A percentile compares a stretch with the other conserved stretches of the same genome.
Conservation (phyloP, 2,888 invertebrate species). For the Palloptera scutellata region DNA sequence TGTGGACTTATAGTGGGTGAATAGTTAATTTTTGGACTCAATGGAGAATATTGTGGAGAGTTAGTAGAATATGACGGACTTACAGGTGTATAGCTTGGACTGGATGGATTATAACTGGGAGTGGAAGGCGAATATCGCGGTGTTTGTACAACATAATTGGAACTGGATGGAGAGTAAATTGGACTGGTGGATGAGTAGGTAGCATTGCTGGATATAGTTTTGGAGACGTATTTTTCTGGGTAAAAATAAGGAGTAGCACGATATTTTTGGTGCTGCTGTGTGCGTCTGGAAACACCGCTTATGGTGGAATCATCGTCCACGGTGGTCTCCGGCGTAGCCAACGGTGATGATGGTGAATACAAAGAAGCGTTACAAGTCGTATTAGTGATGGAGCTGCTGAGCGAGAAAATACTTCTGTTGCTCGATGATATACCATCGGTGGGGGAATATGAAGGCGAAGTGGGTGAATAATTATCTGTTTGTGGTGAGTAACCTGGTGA, state of each 20-base stretch:
- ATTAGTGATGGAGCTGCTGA: constrained; percentile 25
- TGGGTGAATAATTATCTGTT: constrained; percentile 75
- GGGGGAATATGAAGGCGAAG: constrained; percentile 67
- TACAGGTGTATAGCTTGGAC: constrained; percentile 75
- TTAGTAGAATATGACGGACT: constrained; percentile 78
- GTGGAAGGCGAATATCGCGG: constrained; percentile 80
- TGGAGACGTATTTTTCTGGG: constrained; percentile 73
- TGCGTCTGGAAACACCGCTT: constrained; percentile 5
- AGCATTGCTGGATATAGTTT: constrained; percentile 66
- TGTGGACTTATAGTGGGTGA: constrained; percentile 65
- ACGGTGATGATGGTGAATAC: constrained; percentile 75
- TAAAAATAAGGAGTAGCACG: constrained; percentile 59
- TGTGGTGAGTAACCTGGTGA: constrained; percentile 72
- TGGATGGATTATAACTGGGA: constrained; percentile 74
- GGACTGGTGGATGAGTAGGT: constrained; percentile 71
- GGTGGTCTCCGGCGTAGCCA: constrained; percentile 74
- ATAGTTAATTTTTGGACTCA: constrained; percentile 69
- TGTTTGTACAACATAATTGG: constrained; percentile 68
- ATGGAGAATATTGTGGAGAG: constrained; percentile 70
- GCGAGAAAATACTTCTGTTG: constrained; percentile 13
- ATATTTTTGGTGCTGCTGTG: constrained; percentile 19
- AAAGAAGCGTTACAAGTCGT: constrained; percentile 27
- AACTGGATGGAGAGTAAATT: constrained; percentile 68
- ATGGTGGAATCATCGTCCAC: constrained; percentile 70
- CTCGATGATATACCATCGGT: constrained; percentile 1